Percentiles rank a stretch among this genome's conserved stretches.
Conservation (phyloP, 2,113 vertebrate genomes). For the Felis chaus region DNA sequence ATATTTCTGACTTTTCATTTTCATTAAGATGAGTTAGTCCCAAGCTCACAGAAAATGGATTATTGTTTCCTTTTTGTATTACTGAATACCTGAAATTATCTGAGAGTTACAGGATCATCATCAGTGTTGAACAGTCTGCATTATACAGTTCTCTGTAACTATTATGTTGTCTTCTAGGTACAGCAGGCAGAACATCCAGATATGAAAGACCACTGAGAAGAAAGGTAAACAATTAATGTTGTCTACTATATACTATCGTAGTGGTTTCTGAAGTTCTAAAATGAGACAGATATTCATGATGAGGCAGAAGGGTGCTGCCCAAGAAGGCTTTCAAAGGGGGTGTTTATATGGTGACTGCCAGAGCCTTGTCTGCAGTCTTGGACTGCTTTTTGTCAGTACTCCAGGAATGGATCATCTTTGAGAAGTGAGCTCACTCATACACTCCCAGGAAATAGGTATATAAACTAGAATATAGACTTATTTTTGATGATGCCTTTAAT, state of each 20-base stretch:
- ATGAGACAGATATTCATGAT: not conserved
- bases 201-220: conserved; percentile 39
- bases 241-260: not conserved
- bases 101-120: not conserved
- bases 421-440: not conserved
- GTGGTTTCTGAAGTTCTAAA: not conserved
- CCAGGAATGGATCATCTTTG: not conserved
- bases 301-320: not conserved
- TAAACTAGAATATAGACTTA: not conserved
- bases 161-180: conserved; percentile 24
- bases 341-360: not conserved
- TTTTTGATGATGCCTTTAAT: not conserved
- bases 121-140: not conserved
- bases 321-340: not conserved
- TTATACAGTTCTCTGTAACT: not conserved
- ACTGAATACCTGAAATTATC: not conserved
- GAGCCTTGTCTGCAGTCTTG: not conserved
- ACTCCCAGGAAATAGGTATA: not conserved
- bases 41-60: not conserved
- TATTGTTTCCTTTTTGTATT: conserved; percentile 26
- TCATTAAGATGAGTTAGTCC: conserved; percentile 15
- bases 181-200: not conserved
- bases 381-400: not conserved
- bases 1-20: not conserved
- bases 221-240: conserved; percentile 52